phyloP scores from a whole-genome alignment of 2,888 invertebrate genomes.

The Allophyes oxyacanthae region DNA sequence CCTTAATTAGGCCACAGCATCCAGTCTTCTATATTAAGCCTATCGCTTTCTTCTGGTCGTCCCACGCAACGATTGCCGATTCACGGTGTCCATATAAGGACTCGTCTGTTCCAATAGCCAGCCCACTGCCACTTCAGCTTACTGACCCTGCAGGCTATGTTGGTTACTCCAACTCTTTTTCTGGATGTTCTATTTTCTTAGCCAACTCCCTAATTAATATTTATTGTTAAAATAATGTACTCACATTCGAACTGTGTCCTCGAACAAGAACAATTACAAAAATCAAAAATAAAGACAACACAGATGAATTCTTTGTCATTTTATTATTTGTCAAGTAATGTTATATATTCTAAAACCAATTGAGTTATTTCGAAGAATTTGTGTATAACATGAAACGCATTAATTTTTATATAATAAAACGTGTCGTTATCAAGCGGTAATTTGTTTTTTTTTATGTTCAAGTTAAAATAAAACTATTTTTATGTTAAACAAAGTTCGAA shows the following conservation, averaged over 20 bases:
- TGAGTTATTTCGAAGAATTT: conserved; percentile 20
- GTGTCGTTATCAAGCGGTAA: conserved; percentile 4
- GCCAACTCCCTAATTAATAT: no score
- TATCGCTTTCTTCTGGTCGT: no score
- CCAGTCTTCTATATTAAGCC: no score
- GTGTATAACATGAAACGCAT: background rate
- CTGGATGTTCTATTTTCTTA: no score
- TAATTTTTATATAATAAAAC: conserved; percentile 1
- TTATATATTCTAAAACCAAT: conserved; percentile 12
- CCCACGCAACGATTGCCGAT: no score
- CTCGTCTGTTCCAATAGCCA: no score
- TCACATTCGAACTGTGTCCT: conserved; percentile 21
- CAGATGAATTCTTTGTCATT: conserved; percentile 18
- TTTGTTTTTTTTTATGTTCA: conserved; percentile 36
- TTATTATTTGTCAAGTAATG: conserved; percentile 2
- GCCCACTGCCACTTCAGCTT: no score
- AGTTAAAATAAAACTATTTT: conserved; percentile 34
- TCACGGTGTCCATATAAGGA: no score
- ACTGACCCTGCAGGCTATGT: no score
- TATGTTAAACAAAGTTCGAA: conserved; percentile 23
- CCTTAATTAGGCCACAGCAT: no score
- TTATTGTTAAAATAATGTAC: no score
- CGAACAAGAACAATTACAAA: background rate
- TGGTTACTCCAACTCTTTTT: no score
- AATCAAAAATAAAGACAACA: background rate